phyloP scores from a whole-genome alignment of 2,113 vertebrate genomes.

The Pogona vitticeps region DNA sequence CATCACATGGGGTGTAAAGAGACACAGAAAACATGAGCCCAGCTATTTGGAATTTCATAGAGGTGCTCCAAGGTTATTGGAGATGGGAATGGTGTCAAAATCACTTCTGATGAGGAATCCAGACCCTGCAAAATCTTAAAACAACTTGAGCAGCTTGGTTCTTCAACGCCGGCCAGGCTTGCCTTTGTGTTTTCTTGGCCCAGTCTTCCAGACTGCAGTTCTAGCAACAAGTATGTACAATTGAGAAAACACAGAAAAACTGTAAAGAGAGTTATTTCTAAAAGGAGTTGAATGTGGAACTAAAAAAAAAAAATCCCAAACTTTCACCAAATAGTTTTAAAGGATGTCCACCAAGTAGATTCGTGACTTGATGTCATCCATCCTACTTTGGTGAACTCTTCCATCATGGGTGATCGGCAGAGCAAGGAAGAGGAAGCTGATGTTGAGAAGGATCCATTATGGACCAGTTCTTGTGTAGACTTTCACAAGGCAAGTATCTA shows the following conservation, averaged over 20 bases:
- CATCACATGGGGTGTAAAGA: conserved; percentile 20
- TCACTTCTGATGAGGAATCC: conserved; percentile 18
- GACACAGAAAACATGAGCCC: conserved; percentile 37
- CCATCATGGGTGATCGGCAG: background rate
- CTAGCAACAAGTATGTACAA: background rate
- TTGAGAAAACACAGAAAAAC: background rate
- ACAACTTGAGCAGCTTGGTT: background rate
- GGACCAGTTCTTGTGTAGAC: conserved; percentile 21
- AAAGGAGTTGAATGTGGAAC: too few relatives aligned
- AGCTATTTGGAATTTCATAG: conserved; percentile 43
- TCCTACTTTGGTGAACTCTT: background rate
- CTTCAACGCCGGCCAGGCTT: background rate
- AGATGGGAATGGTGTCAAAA: conserved; percentile 7
- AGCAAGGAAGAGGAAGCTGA: conserved; percentile 4
- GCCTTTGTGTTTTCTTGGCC: background rate
- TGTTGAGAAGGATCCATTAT: background rate
- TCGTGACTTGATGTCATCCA: background rate
- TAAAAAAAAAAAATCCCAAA: too few relatives aligned
- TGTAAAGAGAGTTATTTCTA: background rate
- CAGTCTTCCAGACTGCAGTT: background rate
- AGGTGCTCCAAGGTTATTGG: conserved; percentile 22
- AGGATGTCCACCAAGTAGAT: too few relatives aligned
- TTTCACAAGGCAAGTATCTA: conserved; percentile 32
- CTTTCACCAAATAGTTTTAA: too few relatives aligned
- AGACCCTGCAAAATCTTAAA: conserved; percentile 1